Evolutionary conservation across 2,888 invertebrate genomes (phyloP).

Genomic region (Blastobasis adustella): DNA sequence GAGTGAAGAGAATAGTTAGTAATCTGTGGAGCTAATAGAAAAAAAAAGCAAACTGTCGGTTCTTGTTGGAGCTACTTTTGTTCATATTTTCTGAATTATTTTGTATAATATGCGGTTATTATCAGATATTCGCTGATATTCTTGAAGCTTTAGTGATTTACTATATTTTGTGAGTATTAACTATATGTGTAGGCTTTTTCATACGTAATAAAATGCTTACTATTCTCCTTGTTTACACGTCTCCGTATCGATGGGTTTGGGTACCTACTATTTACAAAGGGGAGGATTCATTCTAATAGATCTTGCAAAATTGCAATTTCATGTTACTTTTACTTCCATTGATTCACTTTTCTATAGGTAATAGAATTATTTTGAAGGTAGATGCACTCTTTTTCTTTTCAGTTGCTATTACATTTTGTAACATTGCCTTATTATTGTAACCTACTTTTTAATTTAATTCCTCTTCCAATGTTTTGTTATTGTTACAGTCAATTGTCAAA

Average conservation of each 20-base stretch:
- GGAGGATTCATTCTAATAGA: conserved; percentile 47
- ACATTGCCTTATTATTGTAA: conserved; percentile 14
- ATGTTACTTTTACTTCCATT: not conserved
- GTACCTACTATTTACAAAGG: conserved; percentile 64
- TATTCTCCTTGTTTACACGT: conserved; percentile 63
- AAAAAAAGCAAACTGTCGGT: conserved; percentile 34
- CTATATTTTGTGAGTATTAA: conserved; percentile 46
- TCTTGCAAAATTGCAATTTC: conserved; percentile 1
- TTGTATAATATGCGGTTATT: conserved; percentile 56
- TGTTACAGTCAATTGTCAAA: not conserved
- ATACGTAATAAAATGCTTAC: conserved; percentile 17
- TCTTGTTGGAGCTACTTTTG: conserved; percentile 38
- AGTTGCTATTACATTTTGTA: too few species aligned
- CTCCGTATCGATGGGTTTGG: conserved; percentile 25
- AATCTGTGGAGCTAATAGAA: conserved; percentile 33
- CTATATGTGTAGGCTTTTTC: conserved; percentile 1
- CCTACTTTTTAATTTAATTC: conserved; percentile 19
- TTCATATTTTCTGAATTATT: conserved; percentile 49
- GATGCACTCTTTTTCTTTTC: too few species aligned
- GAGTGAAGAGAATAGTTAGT: not conserved
- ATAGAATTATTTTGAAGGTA: too few species aligned
- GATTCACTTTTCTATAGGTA: too few species aligned
- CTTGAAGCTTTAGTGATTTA: conserved; percentile 30
- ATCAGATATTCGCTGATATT: conserved; percentile 40
- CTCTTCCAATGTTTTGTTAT: conserved; percentile 6